Evolutionary conservation across 2,113 vertebrate genomes (phyloP), one percentile per base, ranked within the genome.

Genomic region (Hippocampus comes): DNA sequence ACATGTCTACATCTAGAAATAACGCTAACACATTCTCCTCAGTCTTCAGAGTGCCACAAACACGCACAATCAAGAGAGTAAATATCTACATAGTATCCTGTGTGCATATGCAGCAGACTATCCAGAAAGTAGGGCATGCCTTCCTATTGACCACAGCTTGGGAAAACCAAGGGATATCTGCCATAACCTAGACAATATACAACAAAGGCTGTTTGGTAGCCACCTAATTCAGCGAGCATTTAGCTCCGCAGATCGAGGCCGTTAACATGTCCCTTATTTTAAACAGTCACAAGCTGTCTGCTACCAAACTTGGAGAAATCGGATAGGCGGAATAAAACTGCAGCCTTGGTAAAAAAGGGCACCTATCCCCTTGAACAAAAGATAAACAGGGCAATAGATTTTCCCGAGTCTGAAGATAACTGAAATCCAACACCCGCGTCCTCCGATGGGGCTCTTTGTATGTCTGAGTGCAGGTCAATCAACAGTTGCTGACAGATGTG

Each of bases 401-500:
- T 83, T 73, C 79, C 67, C 81, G 21, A 53, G 78, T 87, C 80
- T 77, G 91, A 83, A 92, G 91, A 92, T 90, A 91, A 89, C 84
- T 90, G 92, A 89, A 94, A 94, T 87, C 75, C 77, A 90, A 94
- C 88, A 92, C 92, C 84, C 43, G 70, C 51, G 78, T 86, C 83
- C 82, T 90, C 88, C 84, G 85, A 80, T 77, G 84, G 87, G 85
- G 78, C 85, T 82, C 90, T 93, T 91, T 89, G 88, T 91, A 86
- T 56, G 82, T 80, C 85, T 89, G 84, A 90, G 91, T 90, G 91
- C 72, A 81, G 84, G 78, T 90, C 91, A 90, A 91, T 93, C 91
- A 87, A 72, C 84, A 82, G 67, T 79, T 38, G 90, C 89, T 92
- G 92, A 93, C 90, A 92, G 92, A 93, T 88, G 83, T 82, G 88